A percentile compares a stretch with the other conserved stretches of the same genome.
phyloP scores from a whole-genome alignment of 2,113 vertebrate genomes.

The Caretta caretta region DNA sequence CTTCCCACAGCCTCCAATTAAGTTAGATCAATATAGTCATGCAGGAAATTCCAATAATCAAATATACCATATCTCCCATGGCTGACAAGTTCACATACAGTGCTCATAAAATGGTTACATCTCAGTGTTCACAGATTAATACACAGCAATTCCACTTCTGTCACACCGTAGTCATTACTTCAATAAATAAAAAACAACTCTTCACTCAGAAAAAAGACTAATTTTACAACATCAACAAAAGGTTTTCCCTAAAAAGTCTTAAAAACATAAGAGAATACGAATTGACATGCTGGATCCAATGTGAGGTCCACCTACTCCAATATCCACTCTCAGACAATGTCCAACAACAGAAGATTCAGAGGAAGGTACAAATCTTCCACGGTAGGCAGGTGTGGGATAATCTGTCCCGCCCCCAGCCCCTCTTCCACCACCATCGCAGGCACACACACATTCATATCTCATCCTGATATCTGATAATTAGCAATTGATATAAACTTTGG shows the following conservation, averaged over 20 bases:
- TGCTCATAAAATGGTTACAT: too few relatives aligned
- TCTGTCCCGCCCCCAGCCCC: not conserved
- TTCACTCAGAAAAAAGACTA: not conserved
- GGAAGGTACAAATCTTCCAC: not conserved
- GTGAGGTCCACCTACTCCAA: not conserved
- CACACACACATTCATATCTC: not conserved
- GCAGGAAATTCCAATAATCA: too few relatives aligned
- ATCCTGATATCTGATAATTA: not conserved
- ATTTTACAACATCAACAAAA: not conserved
- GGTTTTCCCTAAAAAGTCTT: not conserved
- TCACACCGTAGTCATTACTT: not conserved
- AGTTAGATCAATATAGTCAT: too few relatives aligned
- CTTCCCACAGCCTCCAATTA: too few relatives aligned
- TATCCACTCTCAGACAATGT: not conserved
- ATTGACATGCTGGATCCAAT: not conserved
- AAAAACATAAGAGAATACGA: not conserved
- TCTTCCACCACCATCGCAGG: not conserved
- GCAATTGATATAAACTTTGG: not conserved
- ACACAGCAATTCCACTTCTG: too few relatives aligned
- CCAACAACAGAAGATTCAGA: not conserved
- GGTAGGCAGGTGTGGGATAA: not conserved
- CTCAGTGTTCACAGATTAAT: too few relatives aligned
- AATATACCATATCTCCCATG: too few relatives aligned
- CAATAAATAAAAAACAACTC: not conserved
- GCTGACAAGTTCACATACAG: too few relatives aligned